Percentiles rank a stretch among this genome's conserved stretches.
phyloP scores from a whole-genome alignment of 2,888 invertebrate species.

The Sisyra terminalis region DNA sequence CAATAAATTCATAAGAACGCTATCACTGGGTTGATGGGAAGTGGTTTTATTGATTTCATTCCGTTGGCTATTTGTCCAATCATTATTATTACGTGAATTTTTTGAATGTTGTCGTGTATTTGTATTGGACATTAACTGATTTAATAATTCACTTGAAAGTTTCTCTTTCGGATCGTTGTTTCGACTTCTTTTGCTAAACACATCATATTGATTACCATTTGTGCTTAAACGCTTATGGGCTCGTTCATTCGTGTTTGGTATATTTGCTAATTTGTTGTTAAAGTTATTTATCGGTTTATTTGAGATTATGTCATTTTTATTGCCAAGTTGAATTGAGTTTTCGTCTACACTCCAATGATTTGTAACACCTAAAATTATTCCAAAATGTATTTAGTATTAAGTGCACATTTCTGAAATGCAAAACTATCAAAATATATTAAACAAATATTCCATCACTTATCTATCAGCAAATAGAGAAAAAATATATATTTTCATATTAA shows the following conservation, averaged over 20 bases:
- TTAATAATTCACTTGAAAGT: slow-evolving; percentile 34
- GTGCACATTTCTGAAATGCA: no score
- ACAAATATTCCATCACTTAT: background rate
- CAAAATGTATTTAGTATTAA: background rate
- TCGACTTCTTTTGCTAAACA: slow-evolving; percentile 19
- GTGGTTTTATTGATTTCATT: slow-evolving; percentile 24
- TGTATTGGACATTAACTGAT: slow-evolving; percentile 39
- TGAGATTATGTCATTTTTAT: background rate
- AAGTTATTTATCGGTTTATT: background rate
- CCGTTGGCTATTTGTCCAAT: slow-evolving; percentile 19
- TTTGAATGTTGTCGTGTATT: slow-evolving; percentile 17
- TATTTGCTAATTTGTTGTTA: background rate
- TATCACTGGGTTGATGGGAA: slow-evolving; percentile 37
- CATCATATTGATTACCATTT: slow-evolving; percentile 14
- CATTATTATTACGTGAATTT: slow-evolving; percentile 21
- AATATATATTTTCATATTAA: background rate
- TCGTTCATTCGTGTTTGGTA: background rate
- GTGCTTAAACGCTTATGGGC: slow-evolving; percentile 6
- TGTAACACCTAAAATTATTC: slow-evolving; percentile 1
- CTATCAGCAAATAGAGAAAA: background rate
- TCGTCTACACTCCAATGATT: slow-evolving; percentile 5
- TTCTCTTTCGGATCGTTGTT: slow-evolving; percentile 24
- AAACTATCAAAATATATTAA: background rate
- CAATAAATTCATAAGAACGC: slow-evolving; percentile 86
- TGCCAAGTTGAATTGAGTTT: background rate